Conservation (phyloP, 1,140 invertebrate genomes). For the Chionoecetes opilio region DNA sequence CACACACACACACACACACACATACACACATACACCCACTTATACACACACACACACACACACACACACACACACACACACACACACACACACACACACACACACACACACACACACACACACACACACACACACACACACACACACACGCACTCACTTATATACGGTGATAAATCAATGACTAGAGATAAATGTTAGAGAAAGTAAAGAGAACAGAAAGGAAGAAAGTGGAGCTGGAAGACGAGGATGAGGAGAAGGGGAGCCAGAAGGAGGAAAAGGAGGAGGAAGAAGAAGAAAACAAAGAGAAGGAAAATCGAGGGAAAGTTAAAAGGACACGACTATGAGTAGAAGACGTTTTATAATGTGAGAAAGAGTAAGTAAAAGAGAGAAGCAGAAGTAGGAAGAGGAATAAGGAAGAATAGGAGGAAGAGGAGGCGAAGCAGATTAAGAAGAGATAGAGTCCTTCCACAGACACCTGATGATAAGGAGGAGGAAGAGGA, state of each 20-base stretch:
- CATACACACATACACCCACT: background rate
- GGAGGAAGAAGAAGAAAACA: background rate
- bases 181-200: background rate
- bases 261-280: background rate
- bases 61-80: slow-evolving; percentile 25
- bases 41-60: slow-evolving; percentile 7
- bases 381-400: background rate
- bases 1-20: background rate
- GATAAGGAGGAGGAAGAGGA: too few species aligned
- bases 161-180: too few species aligned
- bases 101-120: slow-evolving; percentile 27
- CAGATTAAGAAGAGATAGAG: background rate
- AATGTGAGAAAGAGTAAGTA: background rate
- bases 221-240: background rate
- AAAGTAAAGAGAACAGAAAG: background rate
- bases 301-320: background rate
- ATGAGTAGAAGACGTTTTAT: background rate
- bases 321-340: too few species aligned
- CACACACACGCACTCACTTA: background rate
- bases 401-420: too few species aligned
- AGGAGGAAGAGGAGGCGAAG: too few species aligned
- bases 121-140: slow-evolving; percentile 27
- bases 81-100: slow-evolving; percentile 27
- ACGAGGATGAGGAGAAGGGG: background rate
- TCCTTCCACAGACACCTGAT: too few species aligned